Conservation (phyloP, 2,113 vertebrate species). For the Lophochroa leadbeateri region DNA sequence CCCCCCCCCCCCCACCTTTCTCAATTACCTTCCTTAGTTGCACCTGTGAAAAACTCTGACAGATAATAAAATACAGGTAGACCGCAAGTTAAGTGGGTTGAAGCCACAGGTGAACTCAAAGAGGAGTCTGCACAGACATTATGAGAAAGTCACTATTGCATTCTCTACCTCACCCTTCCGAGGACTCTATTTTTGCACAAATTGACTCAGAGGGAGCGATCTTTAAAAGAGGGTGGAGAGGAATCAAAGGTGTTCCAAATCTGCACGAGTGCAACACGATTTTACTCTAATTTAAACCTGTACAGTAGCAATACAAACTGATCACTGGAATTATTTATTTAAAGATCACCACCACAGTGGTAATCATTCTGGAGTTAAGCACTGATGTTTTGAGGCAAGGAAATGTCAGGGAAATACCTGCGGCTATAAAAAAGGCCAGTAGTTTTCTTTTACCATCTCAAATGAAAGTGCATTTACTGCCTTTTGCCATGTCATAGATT, state of each 20-base stretch:
- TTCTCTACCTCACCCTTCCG: background rate
- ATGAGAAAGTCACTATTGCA: background rate
- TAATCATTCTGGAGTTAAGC: background rate
- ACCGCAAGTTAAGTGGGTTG: background rate
- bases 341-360: background rate
- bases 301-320: background rate
- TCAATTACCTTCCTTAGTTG: background rate
- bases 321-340: background rate
- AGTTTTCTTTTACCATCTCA: background rate
- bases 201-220: background rate
- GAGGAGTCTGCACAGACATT: background rate
- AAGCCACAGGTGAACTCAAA: background rate
- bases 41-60: background rate
- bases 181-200: background rate
- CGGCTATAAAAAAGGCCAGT: background rate
- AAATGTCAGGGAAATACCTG: background rate
- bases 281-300: background rate
- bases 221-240: background rate
- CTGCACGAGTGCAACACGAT: background rate
- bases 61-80: background rate
- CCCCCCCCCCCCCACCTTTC: too few species aligned
- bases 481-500: background rate
- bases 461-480: background rate
- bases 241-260: background rate
- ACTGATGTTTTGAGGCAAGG: background rate